Evolutionary conservation across 2,888 invertebrate species (phyloP).

Genomic region (Thecophora atra): DNA sequence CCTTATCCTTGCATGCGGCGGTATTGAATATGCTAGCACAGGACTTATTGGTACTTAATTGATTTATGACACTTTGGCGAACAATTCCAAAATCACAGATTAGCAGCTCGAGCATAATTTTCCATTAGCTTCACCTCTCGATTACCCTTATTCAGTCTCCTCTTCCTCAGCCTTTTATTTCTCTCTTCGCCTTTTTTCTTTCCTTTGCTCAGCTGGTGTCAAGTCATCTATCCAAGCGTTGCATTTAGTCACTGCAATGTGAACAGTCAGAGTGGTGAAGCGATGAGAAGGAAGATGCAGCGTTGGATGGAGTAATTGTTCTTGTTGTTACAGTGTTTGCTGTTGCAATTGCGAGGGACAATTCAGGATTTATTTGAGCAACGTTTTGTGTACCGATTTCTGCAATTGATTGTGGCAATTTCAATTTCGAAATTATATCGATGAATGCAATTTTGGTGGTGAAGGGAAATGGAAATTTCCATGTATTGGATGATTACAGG

Average conservation of each 20-base stretch:
- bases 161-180: background rate
- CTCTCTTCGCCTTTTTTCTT: slow-evolving; percentile 14
- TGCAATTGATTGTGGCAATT: slow-evolving; percentile 64
- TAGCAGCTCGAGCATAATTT: slow-evolving; percentile 52
- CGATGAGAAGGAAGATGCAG: background rate
- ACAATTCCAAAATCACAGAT: slow-evolving; percentile 64
- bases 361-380: slow-evolving; percentile 20
- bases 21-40: slow-evolving; percentile 48
- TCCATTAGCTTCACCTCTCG: slow-evolving; percentile 36
- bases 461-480: background rate
- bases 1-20: slow-evolving; percentile 36
- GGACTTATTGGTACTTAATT: slow-evolving; percentile 64
- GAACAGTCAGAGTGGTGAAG: background rate
- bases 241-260: background rate
- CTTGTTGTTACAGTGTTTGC: background rate
- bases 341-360: background rate
- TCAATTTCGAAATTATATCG: slow-evolving; percentile 61
- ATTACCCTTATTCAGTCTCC: background rate
- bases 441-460: slow-evolving; percentile 18
- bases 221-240: background rate
- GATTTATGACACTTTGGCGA: slow-evolving; percentile 65
- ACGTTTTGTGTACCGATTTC: slow-evolving; percentile 48
- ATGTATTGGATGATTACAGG: too few relatives aligned
- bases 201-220: slow-evolving; percentile 2
- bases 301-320: background rate